Percentiles rank a stretch among this genome's conserved stretches.
These are phyloP conservation scores for Paramuricea clavata DNA, from an alignment of 92 coral and sea anemone species.

Conservation along the genomic window DNA sequence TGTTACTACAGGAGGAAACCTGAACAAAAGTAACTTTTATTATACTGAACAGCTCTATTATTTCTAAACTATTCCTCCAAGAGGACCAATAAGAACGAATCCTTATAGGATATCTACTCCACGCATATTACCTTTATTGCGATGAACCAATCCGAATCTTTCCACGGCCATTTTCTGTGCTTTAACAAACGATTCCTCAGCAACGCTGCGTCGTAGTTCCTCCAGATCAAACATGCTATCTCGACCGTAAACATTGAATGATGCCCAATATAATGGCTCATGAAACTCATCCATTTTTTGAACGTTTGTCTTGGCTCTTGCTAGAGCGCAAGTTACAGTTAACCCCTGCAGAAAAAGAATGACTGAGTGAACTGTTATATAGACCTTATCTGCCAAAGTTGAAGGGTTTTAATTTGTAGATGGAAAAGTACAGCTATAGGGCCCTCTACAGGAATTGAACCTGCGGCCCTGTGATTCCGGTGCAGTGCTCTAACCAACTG, in stretches of 20 bases:
- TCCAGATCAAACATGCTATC: slow-evolving; percentile 17
- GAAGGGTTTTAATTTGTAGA: too few relatives aligned
- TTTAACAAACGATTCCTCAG: slow-evolving; percentile 18
- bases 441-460: too few relatives aligned
- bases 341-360: slow-evolving; percentile 10
- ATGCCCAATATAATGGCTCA: slow-evolving; percentile 31
- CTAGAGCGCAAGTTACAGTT: slow-evolving; percentile 14
- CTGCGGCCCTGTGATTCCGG: too few relatives aligned
- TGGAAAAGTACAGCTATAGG: too few relatives aligned
- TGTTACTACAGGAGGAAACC: too few relatives aligned
- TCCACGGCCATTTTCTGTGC: slow-evolving; percentile 8
- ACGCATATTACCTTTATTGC: background rate
- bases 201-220: background rate
- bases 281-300: slow-evolving; percentile 2
- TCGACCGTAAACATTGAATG: slow-evolving; percentile 30
- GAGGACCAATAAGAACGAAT: too few relatives aligned
- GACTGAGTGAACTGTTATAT: background rate
- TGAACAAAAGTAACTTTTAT: too few relatives aligned
- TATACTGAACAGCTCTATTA: too few relatives aligned
- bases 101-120: too few relatives aligned
- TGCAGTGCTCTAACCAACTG: too few relatives aligned
- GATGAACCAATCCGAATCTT: background rate
- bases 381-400: too few relatives aligned
- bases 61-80: background rate
- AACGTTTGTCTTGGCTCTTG: slow-evolving; percentile 24